Evolutionary conservation across 2,888 invertebrate genomes (phyloP), one percentile per base, ranked within the genome.

Genomic region (Rhynchonema sp.): DNA sequence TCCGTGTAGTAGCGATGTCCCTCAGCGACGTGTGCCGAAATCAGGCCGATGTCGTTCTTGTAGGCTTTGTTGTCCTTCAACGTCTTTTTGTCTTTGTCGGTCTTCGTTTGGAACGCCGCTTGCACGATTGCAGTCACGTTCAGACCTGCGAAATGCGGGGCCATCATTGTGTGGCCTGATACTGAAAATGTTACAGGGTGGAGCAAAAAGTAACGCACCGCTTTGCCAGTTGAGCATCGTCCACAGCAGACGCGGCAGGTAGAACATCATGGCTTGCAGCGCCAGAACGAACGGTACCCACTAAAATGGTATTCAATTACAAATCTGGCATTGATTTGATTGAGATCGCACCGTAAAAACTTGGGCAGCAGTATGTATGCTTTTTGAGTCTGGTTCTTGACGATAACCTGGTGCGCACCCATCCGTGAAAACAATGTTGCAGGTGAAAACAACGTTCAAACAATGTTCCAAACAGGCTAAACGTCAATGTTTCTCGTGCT

Each of bases 211-310:
- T 17, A 38, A 30, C 55, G n/a, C 1, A 56, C 56, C 68, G 22
- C 65, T 65, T 9, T 64, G 59, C 58, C 63, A 66, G 62, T 70
- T 69, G 29, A 68, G 62, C 46, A 63, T n/a, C 13, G 62, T 61
- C 70, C 70, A 72, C 6, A 70, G 9, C 17, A 66, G 55, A 53
- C 69, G 63, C 1, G 72, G 72, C 17, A 66, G 26, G 57, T 67
- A 65, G 57, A 71, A 64, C n/a, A 66, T 55, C 29, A 68, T 54
- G 13, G 69, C 65, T 56, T 70, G 67, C 22, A 66, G 60, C 26
- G 66, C 61, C 30, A 72, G 64, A 38, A 71, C 64, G 62, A 72
- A 69, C 2, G 72, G 72, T 9, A 72, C 71, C 72, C 72, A 72
- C 64, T 72, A 54, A 58, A 57, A 57, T 22, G 23, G 20, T 25